Percentiles rank a stretch among this genome's conserved stretches.
These are phyloP conservation scores for Cheilinus undulatus DNA, from an alignment of 2,113 vertebrate genomes.

Conservation along the genomic window DNA sequence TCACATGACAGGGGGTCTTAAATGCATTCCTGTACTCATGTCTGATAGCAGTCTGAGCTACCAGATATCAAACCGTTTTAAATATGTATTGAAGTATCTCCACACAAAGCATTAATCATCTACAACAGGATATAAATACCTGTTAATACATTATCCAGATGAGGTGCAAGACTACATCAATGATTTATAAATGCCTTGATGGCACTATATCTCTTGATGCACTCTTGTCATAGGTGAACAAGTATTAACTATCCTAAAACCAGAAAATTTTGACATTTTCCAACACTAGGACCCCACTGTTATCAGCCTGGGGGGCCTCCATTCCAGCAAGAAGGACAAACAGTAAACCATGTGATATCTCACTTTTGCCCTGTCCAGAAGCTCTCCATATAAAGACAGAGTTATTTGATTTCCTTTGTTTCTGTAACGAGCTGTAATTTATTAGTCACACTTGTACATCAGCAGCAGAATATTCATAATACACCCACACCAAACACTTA, in stretches of 20 bases:
- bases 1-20: no score
- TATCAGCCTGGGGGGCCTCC: not conserved
- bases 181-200: no score
- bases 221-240: no score
- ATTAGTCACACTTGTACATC: constrained; percentile 38
- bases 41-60: no score
- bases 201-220: no score
- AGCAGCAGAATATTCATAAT: constrained; percentile 53
- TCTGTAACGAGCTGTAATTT: constrained; percentile 18
- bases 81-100: no score
- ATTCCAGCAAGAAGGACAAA: not conserved
- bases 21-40: no score
- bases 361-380: not conserved
- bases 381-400: constrained; percentile 5
- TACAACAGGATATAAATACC: no score
- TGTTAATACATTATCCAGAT: no score
- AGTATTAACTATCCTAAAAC: not conserved
- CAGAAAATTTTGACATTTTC: not conserved
- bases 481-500: constrained; percentile 16
- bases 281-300: not conserved
- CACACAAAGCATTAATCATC: no score
- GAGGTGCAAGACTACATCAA: no score
- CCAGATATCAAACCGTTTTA: no score
- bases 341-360: not conserved
- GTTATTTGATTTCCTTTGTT: constrained; percentile 21